A percentile compares a stretch with the other conserved stretches of the same genome.
phyloP scores from a whole-genome alignment of 2,797 vertebrate species.

The Lithobates sylvaticus region DNA sequence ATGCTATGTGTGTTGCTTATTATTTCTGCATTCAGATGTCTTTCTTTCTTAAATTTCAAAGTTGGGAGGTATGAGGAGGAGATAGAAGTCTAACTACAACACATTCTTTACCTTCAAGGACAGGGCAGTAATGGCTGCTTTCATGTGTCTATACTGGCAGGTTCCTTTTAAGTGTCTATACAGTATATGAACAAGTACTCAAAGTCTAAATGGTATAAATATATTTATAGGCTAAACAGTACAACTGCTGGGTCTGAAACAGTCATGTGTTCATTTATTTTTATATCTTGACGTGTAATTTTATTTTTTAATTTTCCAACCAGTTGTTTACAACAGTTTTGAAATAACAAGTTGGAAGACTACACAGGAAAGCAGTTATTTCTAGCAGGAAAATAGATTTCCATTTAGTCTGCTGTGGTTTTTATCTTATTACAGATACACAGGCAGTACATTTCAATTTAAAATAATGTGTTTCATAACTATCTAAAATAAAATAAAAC shows the following conservation, averaged over 20 bases:
- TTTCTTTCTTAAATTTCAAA: too few relatives aligned
- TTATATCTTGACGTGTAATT: slow-evolving; percentile 3
- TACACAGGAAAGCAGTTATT: background rate
- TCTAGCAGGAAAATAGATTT: slow-evolving; percentile 26
- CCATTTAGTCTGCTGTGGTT: slow-evolving; percentile 27
- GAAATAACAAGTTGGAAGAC: slow-evolving; percentile 8
- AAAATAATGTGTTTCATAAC: background rate
- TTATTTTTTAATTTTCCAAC: slow-evolving; percentile 12
- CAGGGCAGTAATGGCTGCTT: too few relatives aligned
- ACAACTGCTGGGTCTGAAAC: background rate
- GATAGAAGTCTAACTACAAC: too few relatives aligned
- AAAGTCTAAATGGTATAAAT: too few relatives aligned
- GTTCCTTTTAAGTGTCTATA: too few relatives aligned
- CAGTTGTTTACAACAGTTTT: slow-evolving; percentile 16
- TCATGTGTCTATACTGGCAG: too few relatives aligned
- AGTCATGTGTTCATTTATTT: slow-evolving; percentile 7
- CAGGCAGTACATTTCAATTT: background rate
- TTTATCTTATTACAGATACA: background rate
- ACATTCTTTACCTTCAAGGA: too few relatives aligned
- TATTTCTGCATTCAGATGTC: too few relatives aligned
- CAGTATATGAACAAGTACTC: too few relatives aligned
- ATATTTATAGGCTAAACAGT: too few relatives aligned
- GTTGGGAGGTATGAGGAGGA: too few relatives aligned
- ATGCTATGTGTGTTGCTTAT: too few relatives aligned
- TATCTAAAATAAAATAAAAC: background rate